Base-by-base conservation (phyloP, 2,113 vertebrate species). In the Salvelinus fontinalis region DNA sequence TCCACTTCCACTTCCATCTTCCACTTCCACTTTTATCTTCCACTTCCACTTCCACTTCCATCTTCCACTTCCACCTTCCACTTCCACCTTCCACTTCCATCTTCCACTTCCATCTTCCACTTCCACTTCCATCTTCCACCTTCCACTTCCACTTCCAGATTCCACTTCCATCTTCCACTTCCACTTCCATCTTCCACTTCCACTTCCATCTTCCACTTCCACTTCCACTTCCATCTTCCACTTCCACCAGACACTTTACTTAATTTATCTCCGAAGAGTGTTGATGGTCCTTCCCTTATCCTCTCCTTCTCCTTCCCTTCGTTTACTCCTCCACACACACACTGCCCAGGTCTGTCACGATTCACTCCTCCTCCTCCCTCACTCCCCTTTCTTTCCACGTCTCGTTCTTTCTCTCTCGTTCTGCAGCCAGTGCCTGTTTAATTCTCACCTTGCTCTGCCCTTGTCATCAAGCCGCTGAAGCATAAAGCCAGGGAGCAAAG, bases 401-500 rank as follows among this genome's bases (percentile, higher is more conserved):
- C n/a, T 74, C 71, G 75, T 78, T 75, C 75, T 87, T 87, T 85
- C 84, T 89, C 90, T 75, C 88, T 86, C 93, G 93, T 94, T 94
- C 91, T 87, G 88, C 92, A 87, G 94, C 51, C 51, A 16, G 51
- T 54, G 93, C 95, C 95, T 44, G 39, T 44, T 97, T 96, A 97
- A 97, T 98, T 99, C 96, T 99, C 97, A 98, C 97, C 97, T 99
- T 99, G 97, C 93, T 93, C 95, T 98, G 97, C 97, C 97, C 97
- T 99, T 99, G 97, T 98, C 97, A 98, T 96, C 96, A 97, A 97
- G 94, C 94, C 96, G 94, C 93, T 99, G 95, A 97, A 97, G 97
- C 97, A 97, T 97, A 98, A 97, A 99, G 96, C 96, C 94, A 95
- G 95, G 1, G 96, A 98, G 96, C 95, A 95, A 92, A 18, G 95